Base-by-base conservation (phyloP, 2,797 vertebrate genomes). In the Aphelocoma californica region DNA sequence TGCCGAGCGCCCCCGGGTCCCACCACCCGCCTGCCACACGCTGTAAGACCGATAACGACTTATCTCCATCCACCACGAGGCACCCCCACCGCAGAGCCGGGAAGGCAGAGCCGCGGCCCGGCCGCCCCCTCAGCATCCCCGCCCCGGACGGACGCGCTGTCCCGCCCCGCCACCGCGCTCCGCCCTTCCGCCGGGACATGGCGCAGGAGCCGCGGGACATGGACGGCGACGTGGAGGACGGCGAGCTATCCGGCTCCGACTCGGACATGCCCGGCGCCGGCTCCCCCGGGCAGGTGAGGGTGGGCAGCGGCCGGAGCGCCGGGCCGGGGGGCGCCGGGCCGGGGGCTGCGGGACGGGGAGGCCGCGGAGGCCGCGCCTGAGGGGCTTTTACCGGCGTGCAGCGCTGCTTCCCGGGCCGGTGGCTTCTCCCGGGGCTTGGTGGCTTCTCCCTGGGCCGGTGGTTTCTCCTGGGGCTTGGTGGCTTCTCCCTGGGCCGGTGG, bases 171-270 rank as follows among this genome's bases (percentile, higher is more conserved):
- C n/a, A 1, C 16, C 4, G 14, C 42, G 36, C 56, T 21, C 17
- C 31, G 32, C 51, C 44, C 32, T 87, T 87, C 84, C 74, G 84
- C 66, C 32, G 66, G 74, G 29, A 44, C 17, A 98, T 98, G 97
- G 97, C 97, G 96, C 86, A 97, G 91, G 97, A 98, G 12, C 53
- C 40, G 26, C 89, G 97, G 58, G 78, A 92, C 79, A 96, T 84
- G 98, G 94, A 99, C 97, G 98, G 97, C 42, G 98, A 98, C 13
- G 86, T 98, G 84, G 98, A 99, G 81, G 99, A 99, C 8, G 99
- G 99, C 21, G 99, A 99, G 97, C 85, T 99, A 9, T 98, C 98
- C 2, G 98, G 97, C 75, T 99, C 98, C 17, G 99, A 99, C 28
- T 97, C 97, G 5, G 99, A 99, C 75, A 99, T 99, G 98, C 97